Base-by-base conservation (phyloP, 2,888 invertebrate genomes). In the Frankliniella fusca region DNA sequence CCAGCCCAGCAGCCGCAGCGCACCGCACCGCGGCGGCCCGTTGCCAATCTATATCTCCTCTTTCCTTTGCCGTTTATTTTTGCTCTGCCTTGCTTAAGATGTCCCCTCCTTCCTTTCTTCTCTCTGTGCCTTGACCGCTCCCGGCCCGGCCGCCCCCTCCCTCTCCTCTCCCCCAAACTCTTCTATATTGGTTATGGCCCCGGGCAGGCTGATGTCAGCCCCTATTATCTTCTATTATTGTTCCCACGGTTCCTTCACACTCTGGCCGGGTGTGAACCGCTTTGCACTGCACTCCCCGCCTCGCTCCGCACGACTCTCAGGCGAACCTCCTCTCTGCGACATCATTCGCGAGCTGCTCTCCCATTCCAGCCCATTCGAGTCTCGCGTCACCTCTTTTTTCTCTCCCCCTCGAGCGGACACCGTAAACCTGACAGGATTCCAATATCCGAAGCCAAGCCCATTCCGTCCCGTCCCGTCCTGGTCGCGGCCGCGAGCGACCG, bases 21-120 rank as follows among this genome's bases (percentile, higher is more conserved):
- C 27, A 0, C 70, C 23, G 70, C 70, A 23, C 70, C 70, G 2
- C 70, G 70, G 0, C 54, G 70, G 70, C n/a, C 70, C 10, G 23
- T 76, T 76, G 70, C 70, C 70, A 76, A 76, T 76, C 70, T 76
- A 76, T 76, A 76, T 76, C 70, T 76, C 27, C 70, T 76, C 70
- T 76, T 76, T 76, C 70, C 70, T 76, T 76, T 76, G 70, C 70
- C 70, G 70, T 76, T 76, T 76, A 76, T 76, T 76, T 76, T 76
- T 76, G 27, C 27, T 12, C 27, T 61, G 61, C 61, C 61, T 61
- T 61, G 61, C 61, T 15, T 15, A 61, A 61, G 61, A 18, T 61
- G 18, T 38, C 38, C 38, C 38, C 38, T 38, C 38, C 38, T 38
- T 38, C 38, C 38, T 38, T 38, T 38, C 61, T 18, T 11, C 61